These are phyloP conservation scores for Murina feae DNA, from an alignment of 2,113 vertebrate species.

Conservation along the genomic window DNA sequence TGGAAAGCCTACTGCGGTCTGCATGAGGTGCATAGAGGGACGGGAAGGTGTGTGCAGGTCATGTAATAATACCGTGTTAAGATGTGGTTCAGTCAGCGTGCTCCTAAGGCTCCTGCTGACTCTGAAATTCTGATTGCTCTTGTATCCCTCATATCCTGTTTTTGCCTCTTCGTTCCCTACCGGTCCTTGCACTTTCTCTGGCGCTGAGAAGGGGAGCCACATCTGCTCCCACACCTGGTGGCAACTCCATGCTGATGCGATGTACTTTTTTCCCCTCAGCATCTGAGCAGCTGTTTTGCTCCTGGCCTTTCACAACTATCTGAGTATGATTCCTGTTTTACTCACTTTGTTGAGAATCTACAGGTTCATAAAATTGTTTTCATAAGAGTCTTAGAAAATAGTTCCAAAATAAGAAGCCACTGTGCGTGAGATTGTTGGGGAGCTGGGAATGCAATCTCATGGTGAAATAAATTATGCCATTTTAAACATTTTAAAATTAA, in stretches of 20 bases:
- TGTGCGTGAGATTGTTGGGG: not conserved
- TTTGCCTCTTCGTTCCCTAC: not conserved
- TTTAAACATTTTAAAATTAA: not conserved
- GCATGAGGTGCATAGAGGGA: not conserved
- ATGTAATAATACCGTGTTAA: not conserved
- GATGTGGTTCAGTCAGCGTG: not conserved
- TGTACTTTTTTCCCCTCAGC: not conserved
- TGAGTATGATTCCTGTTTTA: not conserved
- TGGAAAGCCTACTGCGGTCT: not conserved
- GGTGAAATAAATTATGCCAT: not conserved
- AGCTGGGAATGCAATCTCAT: not conserved
- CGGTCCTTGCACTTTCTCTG: not conserved
- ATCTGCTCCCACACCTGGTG: not conserved
- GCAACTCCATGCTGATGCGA: not conserved
- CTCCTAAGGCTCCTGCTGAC: not conserved
- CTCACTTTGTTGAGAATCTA: not conserved
- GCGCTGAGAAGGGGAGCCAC: not conserved
- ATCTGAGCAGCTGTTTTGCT: not conserved
- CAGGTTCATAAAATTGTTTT: not conserved
- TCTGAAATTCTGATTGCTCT: not conserved
- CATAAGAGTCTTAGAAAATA: not conserved
- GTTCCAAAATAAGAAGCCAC: not conserved
- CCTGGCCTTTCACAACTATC: not conserved
- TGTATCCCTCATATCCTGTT: not conserved
- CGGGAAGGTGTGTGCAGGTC: too few species aligned